Evolutionary conservation across 2,113 vertebrate species (phyloP).

Genomic region (Mellivora capensis): DNA sequence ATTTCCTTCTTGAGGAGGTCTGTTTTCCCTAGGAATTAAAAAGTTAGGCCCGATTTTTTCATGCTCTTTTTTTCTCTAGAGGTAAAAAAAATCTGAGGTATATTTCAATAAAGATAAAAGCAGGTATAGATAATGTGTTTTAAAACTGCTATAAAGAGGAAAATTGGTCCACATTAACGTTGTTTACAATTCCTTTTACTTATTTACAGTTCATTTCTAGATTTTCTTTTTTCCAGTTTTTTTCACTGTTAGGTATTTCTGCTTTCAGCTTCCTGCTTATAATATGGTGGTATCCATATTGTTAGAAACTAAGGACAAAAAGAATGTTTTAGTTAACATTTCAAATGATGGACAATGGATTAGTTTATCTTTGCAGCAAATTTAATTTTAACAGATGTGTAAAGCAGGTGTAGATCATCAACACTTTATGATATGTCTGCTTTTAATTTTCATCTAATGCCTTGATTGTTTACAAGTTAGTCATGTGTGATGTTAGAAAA

Average conservation of each 20-base stretch:
- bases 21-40: neutral
- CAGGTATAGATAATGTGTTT: neutral
- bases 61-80: neutral
- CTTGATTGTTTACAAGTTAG: slow-evolving; percentile 82
- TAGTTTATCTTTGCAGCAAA: slow-evolving; percentile 35
- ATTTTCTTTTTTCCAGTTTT: neutral
- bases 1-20: neutral
- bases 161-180: neutral
- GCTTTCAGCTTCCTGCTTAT: neutral
- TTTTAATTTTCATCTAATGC: slow-evolving; percentile 80
- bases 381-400: slow-evolving; percentile 76
- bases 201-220: neutral
- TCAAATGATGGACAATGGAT: neutral
- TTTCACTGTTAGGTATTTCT: neutral
- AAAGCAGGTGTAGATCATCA: slow-evolving; percentile 78
- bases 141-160: neutral
- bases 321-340: slow-evolving; percentile 14
- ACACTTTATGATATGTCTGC: slow-evolving; percentile 64
- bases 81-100: neutral
- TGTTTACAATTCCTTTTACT: neutral
- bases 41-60: neutral
- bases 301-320: neutral
- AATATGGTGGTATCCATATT: neutral
- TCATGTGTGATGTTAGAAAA: slow-evolving; percentile 75
- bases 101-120: neutral